Base-by-base conservation (phyloP, 2,797 vertebrate species). In the Chelon auratus region DNA sequence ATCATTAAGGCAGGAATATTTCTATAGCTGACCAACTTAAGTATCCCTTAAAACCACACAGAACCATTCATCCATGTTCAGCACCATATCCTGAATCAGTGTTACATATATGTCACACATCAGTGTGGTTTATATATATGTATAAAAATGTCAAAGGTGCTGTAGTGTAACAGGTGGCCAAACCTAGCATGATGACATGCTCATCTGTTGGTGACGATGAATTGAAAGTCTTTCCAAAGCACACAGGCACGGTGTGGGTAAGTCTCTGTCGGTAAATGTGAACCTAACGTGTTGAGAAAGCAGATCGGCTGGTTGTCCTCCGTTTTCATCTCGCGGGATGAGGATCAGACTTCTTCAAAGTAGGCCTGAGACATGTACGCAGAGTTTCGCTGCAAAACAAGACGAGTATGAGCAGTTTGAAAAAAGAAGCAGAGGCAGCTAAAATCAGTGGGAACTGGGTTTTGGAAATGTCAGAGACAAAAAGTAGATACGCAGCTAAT, bases 341-440 rank as follows among this genome's bases (percentile, higher is more conserved):
- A 0, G n/a, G 42, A 55, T 95, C 92, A 96, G 82, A 96, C 95
- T 82, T 96, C 95, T 87, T 96, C 95, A 64, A 94, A 94, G 87
- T 79, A 95, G 63, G 93, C 93, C 85, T 95, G 95, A 88, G 93
- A 91, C 94, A 95, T 94, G 89, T 94, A 95, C 2, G 94, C 93
- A 2, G 95, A 95, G 85, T 95, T 95, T 61, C 95, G 89, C 95
- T 95, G 90, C 36, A 92, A 90, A 66, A 81, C 57, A 82, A 59
- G 45, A 81, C 5, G 57, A 26, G 22, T 0, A 37, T 22, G n/a
- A 67, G 26, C 56, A 37, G 26, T 55, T 5, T 62, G 30, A 62
- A 9, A n/a, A 3, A 22, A 33, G 30, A 33, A 33, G 30, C 12
- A 14, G 2, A 48, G 9, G 24, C 5, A 8, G 30, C 30, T 6